A percentile compares a stretch with the other conserved stretches of the same genome.
These are phyloP conservation scores for Eristalinus aeneus DNA, from an alignment of 2,888 invertebrate genomes.

Conservation along the genomic window DNA sequence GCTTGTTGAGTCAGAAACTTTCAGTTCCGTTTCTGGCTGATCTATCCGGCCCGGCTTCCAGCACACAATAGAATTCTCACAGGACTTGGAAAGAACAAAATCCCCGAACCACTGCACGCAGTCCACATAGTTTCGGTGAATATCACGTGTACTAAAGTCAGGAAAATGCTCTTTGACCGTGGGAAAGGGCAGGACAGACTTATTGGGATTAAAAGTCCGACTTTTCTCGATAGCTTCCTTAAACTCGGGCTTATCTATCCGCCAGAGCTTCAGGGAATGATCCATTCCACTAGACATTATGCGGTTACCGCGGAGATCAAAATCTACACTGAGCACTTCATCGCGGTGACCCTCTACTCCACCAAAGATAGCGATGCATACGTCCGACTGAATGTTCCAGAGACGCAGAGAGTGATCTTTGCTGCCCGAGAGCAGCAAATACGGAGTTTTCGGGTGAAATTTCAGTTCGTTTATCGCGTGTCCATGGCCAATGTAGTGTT, in stretches of 20 bases:
- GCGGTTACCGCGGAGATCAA: slow-evolving; percentile 89
- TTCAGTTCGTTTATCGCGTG: slow-evolving; percentile 95
- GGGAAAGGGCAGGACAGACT: slow-evolving; percentile 91
- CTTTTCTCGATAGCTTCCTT: slow-evolving; percentile 92
- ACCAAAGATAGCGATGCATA: slow-evolving; percentile 97
- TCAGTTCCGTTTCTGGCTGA: slow-evolving; percentile 86
- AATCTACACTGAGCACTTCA: slow-evolving; percentile 94
- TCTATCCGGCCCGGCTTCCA: slow-evolving; percentile 96
- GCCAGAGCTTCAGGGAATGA: slow-evolving; percentile 97
- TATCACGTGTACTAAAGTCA: slow-evolving; percentile 97
- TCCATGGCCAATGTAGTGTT: slow-evolving; percentile 94
- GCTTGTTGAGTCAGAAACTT: slow-evolving; percentile 89
- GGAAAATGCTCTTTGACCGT: slow-evolving; percentile 96
- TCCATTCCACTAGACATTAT: slow-evolving; percentile 99
- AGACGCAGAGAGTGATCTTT: slow-evolving; percentile 94
- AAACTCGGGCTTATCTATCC: slow-evolving; percentile 91
- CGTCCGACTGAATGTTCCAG: slow-evolving; percentile 97
- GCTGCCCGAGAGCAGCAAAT: slow-evolving; percentile 88
- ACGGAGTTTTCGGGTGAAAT: slow-evolving; percentile 95
- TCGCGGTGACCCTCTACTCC: slow-evolving; percentile 98
- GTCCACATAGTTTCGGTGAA: slow-evolving; percentile 99
- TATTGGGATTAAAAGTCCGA: slow-evolving; percentile 89
- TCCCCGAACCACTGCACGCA: slow-evolving; percentile 98
- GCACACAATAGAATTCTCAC: slow-evolving; percentile 97
- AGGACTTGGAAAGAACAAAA: slow-evolving; percentile 96